phyloP scores from a whole-genome alignment of 1,140 invertebrate genomes.

The Brachionus sp. region DNA sequence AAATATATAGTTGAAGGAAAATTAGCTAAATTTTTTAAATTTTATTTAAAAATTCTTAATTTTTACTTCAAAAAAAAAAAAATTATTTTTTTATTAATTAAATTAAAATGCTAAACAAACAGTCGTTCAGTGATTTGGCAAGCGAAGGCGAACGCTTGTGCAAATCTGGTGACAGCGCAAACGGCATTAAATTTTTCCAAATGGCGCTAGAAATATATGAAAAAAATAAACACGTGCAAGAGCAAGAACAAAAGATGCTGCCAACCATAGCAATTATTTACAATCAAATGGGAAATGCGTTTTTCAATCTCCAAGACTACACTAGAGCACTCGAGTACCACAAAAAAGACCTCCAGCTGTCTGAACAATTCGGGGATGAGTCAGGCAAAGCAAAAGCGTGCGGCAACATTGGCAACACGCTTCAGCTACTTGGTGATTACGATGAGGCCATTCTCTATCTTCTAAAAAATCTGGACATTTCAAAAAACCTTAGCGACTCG shows the following conservation, averaged over 20 bases:
- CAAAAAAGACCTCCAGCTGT: conserved; percentile 86
- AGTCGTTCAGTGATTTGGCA: conserved; percentile 65
- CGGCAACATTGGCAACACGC: conserved; percentile 92
- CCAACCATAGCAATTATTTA: conserved; percentile 92
- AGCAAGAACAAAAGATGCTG: conserved; percentile 13
- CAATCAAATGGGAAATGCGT: conserved; percentile 95
- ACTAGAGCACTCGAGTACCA: conserved; percentile 94
- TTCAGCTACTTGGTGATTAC: conserved; percentile 95
- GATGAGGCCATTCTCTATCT: conserved; percentile 94
- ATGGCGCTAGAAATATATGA: conserved; percentile 63
- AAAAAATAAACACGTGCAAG: not conserved
- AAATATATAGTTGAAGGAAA: not conserved
- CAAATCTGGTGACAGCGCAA: conserved; percentile 86
- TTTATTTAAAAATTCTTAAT: not conserved
- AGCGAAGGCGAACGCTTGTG: conserved; percentile 91
- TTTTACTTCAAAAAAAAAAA: not conserved
- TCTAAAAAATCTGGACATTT: conserved; percentile 85
- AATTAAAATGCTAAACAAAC: conserved; percentile 28
- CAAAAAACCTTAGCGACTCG: conserved; percentile 78
- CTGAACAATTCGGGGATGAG: conserved; percentile 77
- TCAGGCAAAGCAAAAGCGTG: conserved; percentile 95
- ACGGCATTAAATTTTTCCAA: conserved; percentile 94
- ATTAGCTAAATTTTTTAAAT: not conserved
- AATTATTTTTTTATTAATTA: not conserved
- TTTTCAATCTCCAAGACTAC: conserved; percentile 95